These are phyloP conservation scores for Tachysurus vachellii DNA, from an alignment of 2,113 vertebrate genomes.

Conservation along the genomic window DNA sequence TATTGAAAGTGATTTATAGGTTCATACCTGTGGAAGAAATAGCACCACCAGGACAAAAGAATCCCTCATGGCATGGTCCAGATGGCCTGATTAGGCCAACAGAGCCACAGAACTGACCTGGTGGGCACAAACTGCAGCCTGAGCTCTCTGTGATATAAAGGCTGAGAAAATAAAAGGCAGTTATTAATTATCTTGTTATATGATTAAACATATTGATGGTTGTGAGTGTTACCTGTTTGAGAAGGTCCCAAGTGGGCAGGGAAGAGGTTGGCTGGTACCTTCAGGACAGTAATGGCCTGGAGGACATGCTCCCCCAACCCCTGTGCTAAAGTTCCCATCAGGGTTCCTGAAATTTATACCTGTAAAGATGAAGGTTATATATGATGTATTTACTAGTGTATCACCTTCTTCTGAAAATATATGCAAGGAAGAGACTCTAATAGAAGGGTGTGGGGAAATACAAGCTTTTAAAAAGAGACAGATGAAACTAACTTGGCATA, in stretches of 20 bases:
- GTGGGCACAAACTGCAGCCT: slow-evolving; percentile 77
- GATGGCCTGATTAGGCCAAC: slow-evolving; percentile 78
- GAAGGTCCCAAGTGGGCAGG: slow-evolving; percentile 84
- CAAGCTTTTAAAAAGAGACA: slow-evolving; percentile 21
- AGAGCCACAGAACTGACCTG: slow-evolving; percentile 79
- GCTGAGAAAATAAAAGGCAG: slow-evolving; percentile 63
- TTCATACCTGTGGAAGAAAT: slow-evolving; percentile 67
- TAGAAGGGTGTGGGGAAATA: not conserved
- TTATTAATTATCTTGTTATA: not conserved
- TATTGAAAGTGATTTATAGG: not conserved
- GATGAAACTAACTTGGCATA: slow-evolving; percentile 56
- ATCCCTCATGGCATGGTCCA: slow-evolving; percentile 81
- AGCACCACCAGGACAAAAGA: slow-evolving; percentile 80
- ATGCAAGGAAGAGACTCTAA: not conserved
- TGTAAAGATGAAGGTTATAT: slow-evolving; percentile 47
- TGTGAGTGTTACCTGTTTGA: slow-evolving; percentile 77
- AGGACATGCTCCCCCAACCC: slow-evolving; percentile 83
- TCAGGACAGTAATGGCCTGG: slow-evolving; percentile 83
- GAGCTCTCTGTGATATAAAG: slow-evolving; percentile 68
- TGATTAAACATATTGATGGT: not conserved
- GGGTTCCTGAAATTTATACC: slow-evolving; percentile 77
- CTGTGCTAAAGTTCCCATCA: slow-evolving; percentile 71
- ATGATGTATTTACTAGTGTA: not conserved
- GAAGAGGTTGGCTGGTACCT: slow-evolving; percentile 77
- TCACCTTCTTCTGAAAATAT: not conserved